Base-by-base conservation (phyloP, 2,888 invertebrate genomes). In the Andrena flavipes region DNA sequence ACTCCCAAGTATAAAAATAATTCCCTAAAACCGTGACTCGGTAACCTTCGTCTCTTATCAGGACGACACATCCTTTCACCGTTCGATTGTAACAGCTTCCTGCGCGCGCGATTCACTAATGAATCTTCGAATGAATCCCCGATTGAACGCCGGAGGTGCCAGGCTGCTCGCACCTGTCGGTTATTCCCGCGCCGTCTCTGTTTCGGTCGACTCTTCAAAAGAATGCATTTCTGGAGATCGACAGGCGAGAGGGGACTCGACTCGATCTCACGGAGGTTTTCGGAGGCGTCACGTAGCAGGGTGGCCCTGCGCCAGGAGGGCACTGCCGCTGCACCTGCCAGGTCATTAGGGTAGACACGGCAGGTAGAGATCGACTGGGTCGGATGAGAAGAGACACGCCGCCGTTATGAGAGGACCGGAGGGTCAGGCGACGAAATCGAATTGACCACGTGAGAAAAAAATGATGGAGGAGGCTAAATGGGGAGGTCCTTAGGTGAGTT, bases 331-430 rank as follows among this genome's bases (percentile, higher is more conserved):
- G 91, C 92, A 93, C 93, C 93, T 93, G 93, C 92, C 90, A 90
- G 92, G 92, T 93, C 93, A 93, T 93, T 93, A 93, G 92, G 84
- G 90, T 92, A 88, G 91, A 92, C 92, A 91, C 92, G 92, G 90
- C 92, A 92, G 92, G 92, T 91, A 92, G 89, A 89, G 87, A 89
- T 87, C 87, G 84, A 89, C 87, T 87, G 84, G 75, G 63, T 76
- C 68, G 70, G 75, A 75, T 68, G 63, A 62, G 81, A 82, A 80
- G 82, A 79, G 86, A 89, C 88, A 85, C 84, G 67, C 72, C 70
- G 70, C 70, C 69, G 64, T 73, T 69, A 59, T 51, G 35, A 26
- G 51, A 7, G 35, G 8, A n/a, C 42, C 16, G 35, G 35, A 5
- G 33, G 4, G 33, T 6, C 54, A 33, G 68, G 59, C 8, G 67